phyloP scores from a whole-genome alignment of 2,113 vertebrate genomes.

The Barbus barbus region DNA sequence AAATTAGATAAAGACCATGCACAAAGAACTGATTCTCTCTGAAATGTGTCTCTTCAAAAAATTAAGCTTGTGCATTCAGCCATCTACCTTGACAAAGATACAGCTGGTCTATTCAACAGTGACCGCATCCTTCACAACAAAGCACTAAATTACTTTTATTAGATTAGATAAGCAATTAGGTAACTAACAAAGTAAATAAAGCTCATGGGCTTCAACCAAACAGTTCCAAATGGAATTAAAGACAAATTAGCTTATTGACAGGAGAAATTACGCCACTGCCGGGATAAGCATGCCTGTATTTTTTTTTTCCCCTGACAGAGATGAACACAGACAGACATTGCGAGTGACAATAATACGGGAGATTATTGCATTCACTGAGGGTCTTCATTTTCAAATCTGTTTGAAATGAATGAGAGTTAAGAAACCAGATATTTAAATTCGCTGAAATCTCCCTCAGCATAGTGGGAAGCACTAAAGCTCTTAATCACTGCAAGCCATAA shows the following conservation, averaged over 20 bases:
- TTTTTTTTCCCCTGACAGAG: conserved; percentile 36
- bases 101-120: conserved; percentile 65
- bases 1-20: conserved; percentile 58
- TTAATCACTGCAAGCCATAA: conserved; percentile 31
- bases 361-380: conserved; percentile 29
- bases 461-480: conserved; percentile 40
- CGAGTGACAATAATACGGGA: neutral
- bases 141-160: conserved; percentile 74
- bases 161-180: conserved; percentile 78
- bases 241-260: conserved; percentile 72
- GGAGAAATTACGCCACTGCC: conserved; percentile 65
- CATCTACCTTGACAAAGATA: conserved; percentile 59
- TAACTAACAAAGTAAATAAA: conserved; percentile 76
- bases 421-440: neutral
- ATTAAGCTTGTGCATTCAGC: conserved; percentile 57
- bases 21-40: conserved; percentile 56
- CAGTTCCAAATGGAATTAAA: conserved; percentile 70
- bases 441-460: conserved; percentile 28
- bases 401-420: conserved; percentile 21
- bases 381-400: conserved; percentile 33
- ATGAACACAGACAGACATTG: conserved; percentile 29
- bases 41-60: conserved; percentile 61
- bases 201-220: conserved; percentile 68
- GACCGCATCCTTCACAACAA: conserved; percentile 66
- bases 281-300: conserved; percentile 57